Evolutionary conservation across 1,140 invertebrate genomes (phyloP).

Genomic region (Leptonema lineaticorne): DNA sequence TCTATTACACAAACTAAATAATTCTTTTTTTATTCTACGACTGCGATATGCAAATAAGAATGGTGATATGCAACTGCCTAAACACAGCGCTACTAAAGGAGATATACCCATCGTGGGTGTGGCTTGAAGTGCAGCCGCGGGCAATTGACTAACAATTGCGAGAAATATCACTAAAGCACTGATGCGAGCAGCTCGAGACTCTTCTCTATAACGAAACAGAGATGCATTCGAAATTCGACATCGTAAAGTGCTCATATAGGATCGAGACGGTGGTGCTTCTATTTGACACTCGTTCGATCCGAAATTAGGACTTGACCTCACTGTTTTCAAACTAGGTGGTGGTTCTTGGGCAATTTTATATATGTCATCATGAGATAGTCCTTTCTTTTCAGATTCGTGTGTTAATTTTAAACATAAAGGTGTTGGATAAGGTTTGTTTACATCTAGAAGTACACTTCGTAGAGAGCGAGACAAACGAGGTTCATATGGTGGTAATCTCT

Average conservation of each 20-base stretch:
- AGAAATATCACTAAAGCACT: slow-evolving; percentile 71
- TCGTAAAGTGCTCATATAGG: slow-evolving; percentile 69
- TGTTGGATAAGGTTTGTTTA: slow-evolving; percentile 30
- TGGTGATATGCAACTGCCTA: slow-evolving; percentile 71
- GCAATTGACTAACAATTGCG: slow-evolving; percentile 70
- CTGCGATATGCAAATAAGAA: slow-evolving; percentile 79
- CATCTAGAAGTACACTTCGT: slow-evolving; percentile 33
- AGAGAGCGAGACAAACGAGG: slow-evolving; percentile 28
- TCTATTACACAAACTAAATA: slow-evolving; percentile 51
- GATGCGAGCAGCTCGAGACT: slow-evolving; percentile 77
- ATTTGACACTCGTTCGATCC: slow-evolving; percentile 49
- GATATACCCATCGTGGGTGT: slow-evolving; percentile 51
- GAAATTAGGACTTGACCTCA: slow-evolving; percentile 38
- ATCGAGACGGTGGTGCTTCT: slow-evolving; percentile 49
- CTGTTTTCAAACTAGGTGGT: slow-evolving; percentile 28
- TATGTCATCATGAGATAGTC: slow-evolving; percentile 34
- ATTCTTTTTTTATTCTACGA: slow-evolving; percentile 71
- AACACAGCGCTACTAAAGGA: slow-evolving; percentile 65
- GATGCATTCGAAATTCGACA: slow-evolving; percentile 79
- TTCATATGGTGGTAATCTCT: slow-evolving; percentile 24
- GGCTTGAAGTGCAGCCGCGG: slow-evolving; percentile 52
- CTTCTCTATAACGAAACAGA: slow-evolving; percentile 79
- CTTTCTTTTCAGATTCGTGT: slow-evolving; percentile 33
- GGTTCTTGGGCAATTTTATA: slow-evolving; percentile 31
- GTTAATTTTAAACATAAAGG: slow-evolving; percentile 33